A percentile compares a stretch with the other conserved stretches of the same genome.
Conservation (phyloP, 2,888 invertebrate genomes). For the Calephelis perditalis region DNA sequence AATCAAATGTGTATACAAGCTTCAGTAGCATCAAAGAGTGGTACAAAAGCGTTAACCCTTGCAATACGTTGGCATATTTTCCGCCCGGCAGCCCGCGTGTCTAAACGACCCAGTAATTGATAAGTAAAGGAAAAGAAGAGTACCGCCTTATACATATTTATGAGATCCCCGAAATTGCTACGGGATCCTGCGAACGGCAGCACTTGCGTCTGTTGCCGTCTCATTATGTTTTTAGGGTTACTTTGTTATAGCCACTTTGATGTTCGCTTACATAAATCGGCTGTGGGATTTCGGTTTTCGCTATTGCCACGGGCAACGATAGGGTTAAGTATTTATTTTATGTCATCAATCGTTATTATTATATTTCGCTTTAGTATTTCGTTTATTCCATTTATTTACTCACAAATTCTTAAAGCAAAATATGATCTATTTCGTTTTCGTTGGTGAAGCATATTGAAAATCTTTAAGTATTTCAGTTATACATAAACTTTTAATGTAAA, state of each 20-base stretch:
- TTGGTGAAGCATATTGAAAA: no score
- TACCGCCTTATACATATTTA: slow-evolving; percentile 74
- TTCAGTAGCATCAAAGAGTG: slow-evolving; percentile 33
- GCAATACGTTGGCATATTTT: slow-evolving; percentile 47
- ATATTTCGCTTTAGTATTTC: no score
- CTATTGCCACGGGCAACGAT: not conserved
- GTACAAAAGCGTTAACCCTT: slow-evolving; percentile 61
- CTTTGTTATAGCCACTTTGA: slow-evolving; percentile 72
- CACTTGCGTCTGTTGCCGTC: slow-evolving; percentile 67
- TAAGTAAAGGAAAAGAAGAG: slow-evolving; percentile 78
- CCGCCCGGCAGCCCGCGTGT: slow-evolving; percentile 52
- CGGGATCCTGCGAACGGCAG: slow-evolving; percentile 71
- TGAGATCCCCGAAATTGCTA: slow-evolving; percentile 71
- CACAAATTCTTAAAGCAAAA: no score
- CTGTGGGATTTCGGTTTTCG: slow-evolving; percentile 46
- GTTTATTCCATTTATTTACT: no score
- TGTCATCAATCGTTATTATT: slow-evolving; percentile 3
- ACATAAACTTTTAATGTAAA: no score
- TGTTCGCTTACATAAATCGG: slow-evolving; percentile 60
- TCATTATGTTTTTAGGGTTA: slow-evolving; percentile 74
- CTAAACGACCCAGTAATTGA: slow-evolving; percentile 76
- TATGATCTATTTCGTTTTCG: no score
- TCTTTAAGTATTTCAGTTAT: no score
- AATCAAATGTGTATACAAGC: slow-evolving; percentile 17
- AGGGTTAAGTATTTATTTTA: slow-evolving; percentile 16